A percentile compares a stretch with the other conserved stretches of the same genome.
Evolutionary conservation across 2,113 vertebrate species (phyloP).

Genomic region (Mormyrus iriodes): DNA sequence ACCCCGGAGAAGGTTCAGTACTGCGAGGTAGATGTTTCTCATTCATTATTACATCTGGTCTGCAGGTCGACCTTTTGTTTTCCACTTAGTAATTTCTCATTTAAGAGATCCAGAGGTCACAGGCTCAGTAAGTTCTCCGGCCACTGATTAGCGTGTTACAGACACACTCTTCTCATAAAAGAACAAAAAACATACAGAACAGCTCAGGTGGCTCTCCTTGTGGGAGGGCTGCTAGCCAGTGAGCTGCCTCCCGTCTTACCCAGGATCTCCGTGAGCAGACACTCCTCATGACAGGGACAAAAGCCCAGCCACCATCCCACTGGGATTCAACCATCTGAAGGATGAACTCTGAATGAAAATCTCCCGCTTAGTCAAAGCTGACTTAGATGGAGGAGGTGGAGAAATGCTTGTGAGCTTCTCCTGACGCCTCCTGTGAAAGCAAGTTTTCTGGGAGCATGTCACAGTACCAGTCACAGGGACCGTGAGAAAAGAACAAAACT

Average conservation of each 20-base stretch:
- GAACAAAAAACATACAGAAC: too few species aligned
- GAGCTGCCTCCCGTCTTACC: neutral
- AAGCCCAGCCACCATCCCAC: neutral
- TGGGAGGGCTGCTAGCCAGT: neutral
- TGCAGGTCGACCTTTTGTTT: neutral
- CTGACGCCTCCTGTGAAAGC: too few species aligned
- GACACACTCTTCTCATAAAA: neutral
- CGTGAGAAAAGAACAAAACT: neutral
- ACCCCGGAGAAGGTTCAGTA: neutral
- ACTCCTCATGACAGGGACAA: neutral
- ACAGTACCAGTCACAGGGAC: neutral
- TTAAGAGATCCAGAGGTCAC: neutral
- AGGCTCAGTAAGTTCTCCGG: neutral
- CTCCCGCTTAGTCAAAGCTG: neutral
- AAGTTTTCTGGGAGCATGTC: neutral
- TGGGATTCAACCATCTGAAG: neutral
- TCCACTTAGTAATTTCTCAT: neutral
- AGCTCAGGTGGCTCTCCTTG: neutral
- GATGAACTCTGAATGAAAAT: neutral
- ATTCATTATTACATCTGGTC: neutral
- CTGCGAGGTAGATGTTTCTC: neutral
- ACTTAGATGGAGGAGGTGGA: neutral
- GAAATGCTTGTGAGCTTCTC: neutral
- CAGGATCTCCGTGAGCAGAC: neutral
- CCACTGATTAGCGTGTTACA: neutral